Evolutionary conservation across 2,113 vertebrate genomes (phyloP).

Genomic region (Chamaea fasciata): DNA sequence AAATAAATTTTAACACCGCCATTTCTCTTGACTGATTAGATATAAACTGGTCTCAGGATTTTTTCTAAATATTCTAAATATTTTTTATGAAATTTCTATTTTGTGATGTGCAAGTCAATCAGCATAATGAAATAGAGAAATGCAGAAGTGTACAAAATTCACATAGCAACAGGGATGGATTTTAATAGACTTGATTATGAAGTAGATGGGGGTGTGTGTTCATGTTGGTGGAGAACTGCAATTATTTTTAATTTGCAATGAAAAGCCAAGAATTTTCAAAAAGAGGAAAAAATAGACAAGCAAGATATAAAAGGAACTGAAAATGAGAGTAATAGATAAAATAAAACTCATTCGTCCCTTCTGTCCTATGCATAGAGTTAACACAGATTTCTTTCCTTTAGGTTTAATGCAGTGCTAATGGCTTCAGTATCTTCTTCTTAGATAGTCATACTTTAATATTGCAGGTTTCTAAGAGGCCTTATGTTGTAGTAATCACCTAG

Average conservation of each 20-base stretch:
- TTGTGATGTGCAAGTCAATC: not conserved
- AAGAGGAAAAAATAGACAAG: conserved; percentile 1
- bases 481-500: not conserved
- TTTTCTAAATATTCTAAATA: not conserved
- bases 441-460: not conserved
- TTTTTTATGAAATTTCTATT: not conserved
- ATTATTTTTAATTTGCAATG: conserved; percentile 2
- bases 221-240: not conserved
- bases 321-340: conserved; percentile 27
- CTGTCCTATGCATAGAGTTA: conserved; percentile 5
- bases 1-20: fast-evolving
- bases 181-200: conserved; percentile 46
- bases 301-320: conserved; percentile 15
- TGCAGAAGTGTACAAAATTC: not conserved
- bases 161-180: conserved; percentile 22
- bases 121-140: not conserved
- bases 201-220: not conserved
- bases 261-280: conserved; percentile 26
- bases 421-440: not conserved
- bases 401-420: not conserved
- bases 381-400: not conserved
- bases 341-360: conserved; percentile 1
- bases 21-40: not conserved
- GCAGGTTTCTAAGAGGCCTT: not conserved
- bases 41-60: not conserved